These are phyloP conservation scores for Chrysaora quinquecirrha DNA, from an alignment of 30 jellyfish, hydroid and myxozoan species.

Conservation along the genomic window DNA sequence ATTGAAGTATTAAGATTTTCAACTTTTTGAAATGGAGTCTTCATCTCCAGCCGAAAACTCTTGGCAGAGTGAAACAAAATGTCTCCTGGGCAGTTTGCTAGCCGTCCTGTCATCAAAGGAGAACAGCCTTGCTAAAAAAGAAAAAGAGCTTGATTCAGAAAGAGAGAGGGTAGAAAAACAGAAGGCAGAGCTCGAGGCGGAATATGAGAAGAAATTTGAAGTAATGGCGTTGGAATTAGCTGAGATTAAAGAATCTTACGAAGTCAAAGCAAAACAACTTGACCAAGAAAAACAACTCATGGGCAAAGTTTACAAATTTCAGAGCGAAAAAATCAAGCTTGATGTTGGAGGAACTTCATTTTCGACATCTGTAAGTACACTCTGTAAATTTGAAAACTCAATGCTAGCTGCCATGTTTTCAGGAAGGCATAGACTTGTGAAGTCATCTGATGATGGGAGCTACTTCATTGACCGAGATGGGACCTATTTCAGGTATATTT, in stretches of 20 bases:
- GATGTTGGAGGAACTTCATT: constrained; percentile 83
- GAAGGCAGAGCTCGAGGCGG: constrained; percentile 23
- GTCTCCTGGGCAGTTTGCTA: not conserved
- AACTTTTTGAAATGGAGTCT: not conserved
- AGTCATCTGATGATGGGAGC: constrained; percentile 73
- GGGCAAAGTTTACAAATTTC: constrained; percentile 34
- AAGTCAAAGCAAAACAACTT: constrained; percentile 34
- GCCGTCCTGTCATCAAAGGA: not conserved
- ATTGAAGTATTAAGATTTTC: not conserved
- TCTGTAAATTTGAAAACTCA: constrained; percentile 67
- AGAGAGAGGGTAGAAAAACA: constrained; percentile 13
- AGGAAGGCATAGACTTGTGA: constrained; percentile 66
- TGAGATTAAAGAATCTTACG: constrained; percentile 45
- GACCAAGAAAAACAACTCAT: constrained; percentile 68
- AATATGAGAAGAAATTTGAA: constrained; percentile 28
- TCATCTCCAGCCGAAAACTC: not conserved
- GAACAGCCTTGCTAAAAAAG: not conserved
- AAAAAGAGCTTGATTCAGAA: not conserved
- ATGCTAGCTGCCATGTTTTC: constrained; percentile 89
- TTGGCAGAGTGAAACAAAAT: not conserved
- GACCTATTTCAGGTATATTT: constrained; percentile 78
- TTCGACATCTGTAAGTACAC: constrained; percentile 74
- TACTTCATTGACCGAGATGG: constrained; percentile 89
- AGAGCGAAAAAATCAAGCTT: constrained; percentile 55
- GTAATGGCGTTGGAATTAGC: constrained; percentile 21